These are phyloP conservation scores for Elmis aenea DNA, from an alignment of 2,888 invertebrate species.

Conservation along the genomic window DNA sequence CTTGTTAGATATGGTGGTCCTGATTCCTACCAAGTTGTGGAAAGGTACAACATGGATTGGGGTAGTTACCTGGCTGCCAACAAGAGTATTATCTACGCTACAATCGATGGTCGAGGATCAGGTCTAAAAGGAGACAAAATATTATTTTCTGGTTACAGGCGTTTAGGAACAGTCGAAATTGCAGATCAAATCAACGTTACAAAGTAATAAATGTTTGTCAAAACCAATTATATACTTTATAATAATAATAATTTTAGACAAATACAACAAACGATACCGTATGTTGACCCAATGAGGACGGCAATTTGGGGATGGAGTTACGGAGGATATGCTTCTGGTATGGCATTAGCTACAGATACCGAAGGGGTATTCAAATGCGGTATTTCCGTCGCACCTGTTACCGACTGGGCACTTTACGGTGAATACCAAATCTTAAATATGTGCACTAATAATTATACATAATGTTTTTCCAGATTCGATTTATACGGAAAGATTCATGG, in stretches of 20 bases:
- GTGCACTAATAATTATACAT: not conserved
- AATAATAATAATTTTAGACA: slow-evolving; percentile 46
- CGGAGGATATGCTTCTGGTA: slow-evolving; percentile 89
- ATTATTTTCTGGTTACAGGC: slow-evolving; percentile 75
- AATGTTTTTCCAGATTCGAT: slow-evolving; percentile 71
- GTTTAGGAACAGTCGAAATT: slow-evolving; percentile 85
- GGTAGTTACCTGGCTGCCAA: slow-evolving; percentile 80
- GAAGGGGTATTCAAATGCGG: slow-evolving; percentile 83
- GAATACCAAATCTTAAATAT: slow-evolving; percentile 27
- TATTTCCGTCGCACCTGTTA: slow-evolving; percentile 92
- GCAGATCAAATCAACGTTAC: slow-evolving; percentile 86
- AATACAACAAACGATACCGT: slow-evolving; percentile 61
- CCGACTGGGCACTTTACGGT: slow-evolving; percentile 96
- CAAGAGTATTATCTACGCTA: slow-evolving; percentile 79
- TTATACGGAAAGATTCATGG: slow-evolving; percentile 97
- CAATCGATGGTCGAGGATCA: slow-evolving; percentile 88
- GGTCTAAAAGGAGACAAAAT: slow-evolving; percentile 79
- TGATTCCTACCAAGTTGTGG: slow-evolving; percentile 77
- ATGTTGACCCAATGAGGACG: slow-evolving; percentile 73
- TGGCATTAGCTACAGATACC: slow-evolving; percentile 75
- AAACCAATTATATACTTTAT: not conserved
- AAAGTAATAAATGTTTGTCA: slow-evolving; percentile 48
- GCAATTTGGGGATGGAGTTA: slow-evolving; percentile 99
- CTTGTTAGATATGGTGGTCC: slow-evolving; percentile 82
- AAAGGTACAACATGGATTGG: slow-evolving; percentile 81